Conservation (phyloP, 2,888 invertebrate genomes). For the Nomada lathburiana region DNA sequence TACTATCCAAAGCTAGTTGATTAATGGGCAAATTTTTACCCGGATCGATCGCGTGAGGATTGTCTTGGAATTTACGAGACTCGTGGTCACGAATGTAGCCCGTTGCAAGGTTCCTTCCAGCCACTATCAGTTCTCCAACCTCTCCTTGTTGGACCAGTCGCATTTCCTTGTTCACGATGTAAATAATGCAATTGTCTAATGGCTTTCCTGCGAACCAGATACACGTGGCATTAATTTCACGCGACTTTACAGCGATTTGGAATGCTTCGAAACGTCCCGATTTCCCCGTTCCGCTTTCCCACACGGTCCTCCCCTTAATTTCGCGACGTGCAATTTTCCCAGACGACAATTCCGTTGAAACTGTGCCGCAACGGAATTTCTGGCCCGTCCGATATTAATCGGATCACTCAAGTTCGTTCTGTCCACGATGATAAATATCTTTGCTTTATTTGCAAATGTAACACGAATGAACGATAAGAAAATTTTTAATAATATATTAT, state of each 20-base stretch:
- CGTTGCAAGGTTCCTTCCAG: conserved; percentile 91
- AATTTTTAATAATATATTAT: too few relatives aligned
- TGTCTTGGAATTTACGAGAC: conserved; percentile 90
- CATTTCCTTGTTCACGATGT: conserved; percentile 91
- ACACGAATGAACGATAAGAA: too few relatives aligned
- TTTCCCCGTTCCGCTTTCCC: too few relatives aligned
- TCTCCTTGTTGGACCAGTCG: conserved; percentile 90
- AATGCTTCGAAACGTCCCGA: background rate
- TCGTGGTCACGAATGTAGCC: conserved; percentile 93
- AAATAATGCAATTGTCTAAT: conserved; percentile 92
- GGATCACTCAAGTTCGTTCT: too few relatives aligned
- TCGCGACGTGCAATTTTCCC: too few relatives aligned
- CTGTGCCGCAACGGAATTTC: too few relatives aligned
- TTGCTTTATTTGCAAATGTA: too few relatives aligned
- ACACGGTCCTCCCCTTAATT: too few relatives aligned
- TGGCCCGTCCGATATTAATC: too few relatives aligned
- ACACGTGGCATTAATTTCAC: background rate
- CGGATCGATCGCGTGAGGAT: conserved; percentile 89
- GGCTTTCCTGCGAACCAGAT: conserved; percentile 87
- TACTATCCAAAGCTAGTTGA: background rate
- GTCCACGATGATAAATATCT: too few relatives aligned
- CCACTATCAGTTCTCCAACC: conserved; percentile 93
- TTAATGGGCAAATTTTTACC: conserved; percentile 79
- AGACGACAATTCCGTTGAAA: too few relatives aligned
- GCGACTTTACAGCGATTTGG: background rate